Evolutionary conservation across 2,888 invertebrate genomes (phyloP).

Genomic region (Eudasyphora cyanicolor): DNA sequence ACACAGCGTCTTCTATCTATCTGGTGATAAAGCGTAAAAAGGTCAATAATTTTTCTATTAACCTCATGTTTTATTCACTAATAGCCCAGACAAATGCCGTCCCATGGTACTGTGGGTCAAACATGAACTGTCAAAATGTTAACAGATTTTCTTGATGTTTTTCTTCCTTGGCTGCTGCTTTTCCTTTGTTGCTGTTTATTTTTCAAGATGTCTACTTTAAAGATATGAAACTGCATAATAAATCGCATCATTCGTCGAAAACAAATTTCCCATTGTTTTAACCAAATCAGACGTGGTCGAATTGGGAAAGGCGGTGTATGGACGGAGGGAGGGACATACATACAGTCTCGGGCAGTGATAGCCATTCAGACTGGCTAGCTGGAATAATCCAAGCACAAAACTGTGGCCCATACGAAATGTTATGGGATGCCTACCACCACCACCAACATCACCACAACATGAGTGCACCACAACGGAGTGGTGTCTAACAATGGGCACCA

Average conservation of each 20-base stretch:
- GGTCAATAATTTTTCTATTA: slow-evolving; percentile 76
- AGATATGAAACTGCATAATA: slow-evolving; percentile 53
- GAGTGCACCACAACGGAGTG: slow-evolving; percentile 34
- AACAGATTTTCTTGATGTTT: slow-evolving; percentile 55
- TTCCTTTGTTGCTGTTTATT: slow-evolving; percentile 7
- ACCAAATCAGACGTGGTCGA: slow-evolving; percentile 8
- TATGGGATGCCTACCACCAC: background rate
- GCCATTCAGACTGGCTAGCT: background rate
- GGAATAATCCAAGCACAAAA: background rate
- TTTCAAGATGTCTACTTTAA: slow-evolving; percentile 32
- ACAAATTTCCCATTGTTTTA: slow-evolving; percentile 56
- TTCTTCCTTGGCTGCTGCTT: background rate
- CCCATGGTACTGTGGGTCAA: slow-evolving; percentile 65
- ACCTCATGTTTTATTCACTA: slow-evolving; percentile 67
- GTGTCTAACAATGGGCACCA: slow-evolving; percentile 53
- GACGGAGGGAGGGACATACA: background rate
- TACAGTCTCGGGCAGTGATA: background rate
- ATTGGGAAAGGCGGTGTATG: background rate
- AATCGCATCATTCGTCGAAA: slow-evolving; percentile 59
- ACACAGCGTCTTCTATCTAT: slow-evolving; percentile 1
- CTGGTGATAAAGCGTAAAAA: slow-evolving; percentile 61
- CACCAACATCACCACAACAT: background rate
- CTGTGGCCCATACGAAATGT: background rate
- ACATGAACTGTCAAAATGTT: slow-evolving; percentile 69
- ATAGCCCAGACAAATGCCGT: slow-evolving; percentile 46